Conservation (phyloP, 1,140 invertebrate species). For the Hyles euphorbiae region DNA sequence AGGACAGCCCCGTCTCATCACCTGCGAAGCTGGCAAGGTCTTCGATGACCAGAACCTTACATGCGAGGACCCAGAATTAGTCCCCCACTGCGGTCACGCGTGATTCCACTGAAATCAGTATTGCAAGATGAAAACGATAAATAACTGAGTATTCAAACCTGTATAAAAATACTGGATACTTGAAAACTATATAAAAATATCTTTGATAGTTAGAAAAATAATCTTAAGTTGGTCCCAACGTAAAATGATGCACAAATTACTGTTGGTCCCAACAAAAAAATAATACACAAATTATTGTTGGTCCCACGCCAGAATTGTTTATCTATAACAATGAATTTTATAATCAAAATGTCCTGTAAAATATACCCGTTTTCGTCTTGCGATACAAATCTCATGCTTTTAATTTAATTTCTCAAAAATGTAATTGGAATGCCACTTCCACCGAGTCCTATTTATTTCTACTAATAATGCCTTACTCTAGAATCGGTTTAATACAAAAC, state of each 20-base stretch:
- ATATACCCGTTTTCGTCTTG: conserved; percentile 52
- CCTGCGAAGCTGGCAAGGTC: conserved; percentile 90
- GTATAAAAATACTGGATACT: conserved; percentile 6
- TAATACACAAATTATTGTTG: no score
- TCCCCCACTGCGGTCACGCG: conserved; percentile 76
- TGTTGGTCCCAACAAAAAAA: no score
- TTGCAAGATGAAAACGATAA: conserved; percentile 34
- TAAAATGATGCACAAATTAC: no score
- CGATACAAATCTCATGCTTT: conserved; percentile 24
- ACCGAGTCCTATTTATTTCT: conserved; percentile 50
- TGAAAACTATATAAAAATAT: neutral
- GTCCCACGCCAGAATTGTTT: no score
- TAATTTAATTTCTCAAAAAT: conserved; percentile 31
- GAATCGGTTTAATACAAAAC: conserved; percentile 5
- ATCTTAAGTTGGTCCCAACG: no score
- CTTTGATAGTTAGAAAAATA: no score
- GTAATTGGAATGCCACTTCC: conserved; percentile 38
- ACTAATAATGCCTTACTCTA: conserved; percentile 3
- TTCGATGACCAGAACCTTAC: conserved; percentile 89
- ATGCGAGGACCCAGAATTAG: conserved; percentile 88
- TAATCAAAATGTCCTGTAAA: no score
- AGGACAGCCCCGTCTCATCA: conserved; percentile 88
- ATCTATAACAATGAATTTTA: no score
- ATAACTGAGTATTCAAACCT: conserved; percentile 14
- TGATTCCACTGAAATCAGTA: conserved; percentile 27